Conservation (phyloP, 2,888 invertebrate genomes). For the Phaedon cochleariae region DNA sequence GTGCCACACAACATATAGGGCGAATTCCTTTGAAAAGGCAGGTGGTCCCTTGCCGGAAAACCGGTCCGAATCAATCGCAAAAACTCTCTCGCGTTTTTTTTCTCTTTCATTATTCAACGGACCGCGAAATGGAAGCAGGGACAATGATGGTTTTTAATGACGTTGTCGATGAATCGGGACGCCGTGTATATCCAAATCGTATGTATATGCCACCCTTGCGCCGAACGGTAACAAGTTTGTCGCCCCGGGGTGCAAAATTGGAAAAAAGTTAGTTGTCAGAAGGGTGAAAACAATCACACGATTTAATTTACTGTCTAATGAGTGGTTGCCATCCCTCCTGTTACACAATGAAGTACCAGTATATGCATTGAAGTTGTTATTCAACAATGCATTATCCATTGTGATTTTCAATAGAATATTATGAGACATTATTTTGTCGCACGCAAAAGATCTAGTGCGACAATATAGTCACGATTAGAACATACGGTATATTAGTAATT, state of each 20-base stretch:
- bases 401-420: too few relatives aligned
- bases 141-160: slow-evolving; percentile 41
- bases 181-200: too few relatives aligned
- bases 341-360: neutral
- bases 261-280: neutral
- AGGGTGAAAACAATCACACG: neutral
- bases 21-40: neutral
- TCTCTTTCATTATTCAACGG: slow-evolving; percentile 23
- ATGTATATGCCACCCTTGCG: neutral
- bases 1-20: neutral
- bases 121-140: slow-evolving; percentile 40
- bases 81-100: neutral
- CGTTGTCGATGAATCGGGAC: slow-evolving; percentile 33
- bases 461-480: too few relatives aligned
- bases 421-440: too few relatives aligned
- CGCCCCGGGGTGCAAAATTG: neutral
- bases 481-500: too few relatives aligned
- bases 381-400: too few relatives aligned
- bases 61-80: slow-evolving; percentile 24
- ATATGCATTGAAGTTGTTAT: too few relatives aligned
- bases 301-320: neutral
- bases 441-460: too few relatives aligned
- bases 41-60: too few relatives aligned
- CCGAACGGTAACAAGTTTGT: neutral
- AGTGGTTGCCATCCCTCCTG: neutral